Evolutionary conservation across 2,797 vertebrate genomes (phyloP).

Genomic region (Triplophysa bombifrons): DNA sequence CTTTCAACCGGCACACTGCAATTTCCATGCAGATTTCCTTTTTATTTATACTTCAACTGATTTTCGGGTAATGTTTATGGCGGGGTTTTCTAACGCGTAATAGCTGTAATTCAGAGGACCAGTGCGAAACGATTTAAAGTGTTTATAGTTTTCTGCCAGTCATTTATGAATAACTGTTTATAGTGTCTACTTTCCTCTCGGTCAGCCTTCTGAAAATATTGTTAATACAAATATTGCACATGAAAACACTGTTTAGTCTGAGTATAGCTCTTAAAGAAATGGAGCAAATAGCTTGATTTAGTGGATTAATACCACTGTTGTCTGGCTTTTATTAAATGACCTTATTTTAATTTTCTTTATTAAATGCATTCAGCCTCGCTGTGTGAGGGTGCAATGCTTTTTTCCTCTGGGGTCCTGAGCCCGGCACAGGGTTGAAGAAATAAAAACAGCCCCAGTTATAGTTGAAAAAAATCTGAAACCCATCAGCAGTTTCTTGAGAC

Average conservation of each 20-base stretch:
- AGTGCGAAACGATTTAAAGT: conserved; percentile 11
- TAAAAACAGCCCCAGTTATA: neutral
- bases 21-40: conserved; percentile 35
- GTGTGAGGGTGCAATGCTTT: neutral
- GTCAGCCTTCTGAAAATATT: conserved; percentile 32
- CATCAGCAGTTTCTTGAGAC: neutral
- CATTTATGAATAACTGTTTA: conserved; percentile 44
- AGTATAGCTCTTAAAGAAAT: neutral
- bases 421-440: conserved; percentile 5
- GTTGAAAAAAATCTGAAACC: neutral
- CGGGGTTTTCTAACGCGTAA: neutral
- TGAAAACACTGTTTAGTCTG: conserved; percentile 6
- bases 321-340: conserved; percentile 9
- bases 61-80: conserved; percentile 40
- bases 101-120: conserved; percentile 30
- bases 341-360: neutral
- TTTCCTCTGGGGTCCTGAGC: conserved; percentile 7
- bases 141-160: conserved; percentile 14
- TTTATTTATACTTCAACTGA: conserved; percentile 35
- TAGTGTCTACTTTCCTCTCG: conserved; percentile 34
- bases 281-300: conserved; percentile 12
- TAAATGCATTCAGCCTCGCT: neutral
- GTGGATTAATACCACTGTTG: conserved; percentile 1
- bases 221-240: neutral
- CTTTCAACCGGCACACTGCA: conserved; percentile 21